Evolutionary conservation across 2,888 invertebrate species (phyloP).

Genomic region (Athalia cordata): DNA sequence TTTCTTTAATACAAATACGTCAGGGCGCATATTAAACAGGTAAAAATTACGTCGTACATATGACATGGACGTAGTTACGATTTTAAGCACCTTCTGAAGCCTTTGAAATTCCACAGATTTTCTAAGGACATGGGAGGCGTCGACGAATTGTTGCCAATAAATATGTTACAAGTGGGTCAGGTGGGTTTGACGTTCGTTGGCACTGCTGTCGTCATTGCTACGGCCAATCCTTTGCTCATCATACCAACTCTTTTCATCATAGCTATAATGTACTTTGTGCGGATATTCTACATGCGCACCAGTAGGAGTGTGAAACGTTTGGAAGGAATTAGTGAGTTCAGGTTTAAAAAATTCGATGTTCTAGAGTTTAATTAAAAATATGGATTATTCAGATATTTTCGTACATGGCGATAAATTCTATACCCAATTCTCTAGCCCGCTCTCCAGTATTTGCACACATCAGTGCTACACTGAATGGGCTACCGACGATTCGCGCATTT

Average conservation of each 20-base stretch:
- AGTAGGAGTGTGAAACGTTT: slow-evolving; percentile 88
- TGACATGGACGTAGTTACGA: no score
- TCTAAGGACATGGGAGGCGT: slow-evolving; percentile 90
- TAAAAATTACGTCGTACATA: no score
- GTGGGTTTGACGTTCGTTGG: slow-evolving; percentile 89
- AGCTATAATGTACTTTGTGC: slow-evolving; percentile 83
- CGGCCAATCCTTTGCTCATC: slow-evolving; percentile 85
- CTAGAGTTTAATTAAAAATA: background rate
- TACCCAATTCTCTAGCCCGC: slow-evolving; percentile 78
- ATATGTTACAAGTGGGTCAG: slow-evolving; percentile 81
- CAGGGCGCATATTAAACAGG: slow-evolving; percentile 85
- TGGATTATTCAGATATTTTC: background rate
- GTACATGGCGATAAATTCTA: no score
- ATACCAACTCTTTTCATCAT: slow-evolving; percentile 83
- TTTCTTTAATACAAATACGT: slow-evolving; percentile 92
- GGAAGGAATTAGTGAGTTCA: slow-evolving; percentile 86
- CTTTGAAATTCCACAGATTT: slow-evolving; percentile 76
- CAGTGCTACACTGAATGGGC: slow-evolving; percentile 90
- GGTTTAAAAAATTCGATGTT: background rate
- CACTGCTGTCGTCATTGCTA: slow-evolving; percentile 86
- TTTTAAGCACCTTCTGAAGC: no score
- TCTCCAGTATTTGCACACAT: slow-evolving; percentile 97
- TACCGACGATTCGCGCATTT: slow-evolving; percentile 94
- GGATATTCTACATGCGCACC: slow-evolving; percentile 86
- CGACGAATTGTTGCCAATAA: slow-evolving; percentile 79